Conservation (phyloP, 2,113 vertebrate genomes). For the Opisthocomus hoazin region DNA sequence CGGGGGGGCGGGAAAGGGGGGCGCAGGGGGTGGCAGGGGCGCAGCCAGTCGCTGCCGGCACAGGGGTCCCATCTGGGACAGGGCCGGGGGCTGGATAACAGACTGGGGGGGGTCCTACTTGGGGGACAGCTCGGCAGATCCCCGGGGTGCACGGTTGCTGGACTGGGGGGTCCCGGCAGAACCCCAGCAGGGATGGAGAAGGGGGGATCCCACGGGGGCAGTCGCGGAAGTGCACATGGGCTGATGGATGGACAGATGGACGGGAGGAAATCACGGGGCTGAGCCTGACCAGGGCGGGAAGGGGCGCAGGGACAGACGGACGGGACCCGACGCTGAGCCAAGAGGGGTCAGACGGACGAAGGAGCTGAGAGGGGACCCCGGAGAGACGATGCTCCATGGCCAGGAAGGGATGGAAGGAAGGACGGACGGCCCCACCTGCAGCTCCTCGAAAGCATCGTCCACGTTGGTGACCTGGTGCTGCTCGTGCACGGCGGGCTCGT, state of each 20-base stretch:
- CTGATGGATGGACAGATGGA: neutral
- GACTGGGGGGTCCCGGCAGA: neutral
- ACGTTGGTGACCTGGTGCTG: conserved; percentile 96
- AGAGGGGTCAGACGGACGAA: fast-evolving
- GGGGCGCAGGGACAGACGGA: neutral
- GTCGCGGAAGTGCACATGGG: fast-evolving
- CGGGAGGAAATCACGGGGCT: too few species aligned
- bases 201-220: neutral
- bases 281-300: fast-evolving
- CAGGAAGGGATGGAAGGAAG: too few species aligned
- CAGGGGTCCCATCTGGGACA: neutral
- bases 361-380: neutral
- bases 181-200: neutral
- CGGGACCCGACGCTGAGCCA: fast-evolving
- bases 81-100: too few species aligned
- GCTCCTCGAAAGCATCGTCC: conserved; percentile 93
- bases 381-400: too few species aligned
- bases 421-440: conserved; percentile 78
- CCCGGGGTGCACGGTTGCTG: fast-evolving
- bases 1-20: neutral
- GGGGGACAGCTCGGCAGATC: neutral
- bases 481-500: conserved; percentile 90
- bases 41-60: neutral
- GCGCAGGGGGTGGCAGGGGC: neutral
- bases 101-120: too few species aligned